These are phyloP conservation scores for Triplophysa tibetana DNA, from an alignment of 2,113 vertebrate genomes.

Conservation along the genomic window DNA sequence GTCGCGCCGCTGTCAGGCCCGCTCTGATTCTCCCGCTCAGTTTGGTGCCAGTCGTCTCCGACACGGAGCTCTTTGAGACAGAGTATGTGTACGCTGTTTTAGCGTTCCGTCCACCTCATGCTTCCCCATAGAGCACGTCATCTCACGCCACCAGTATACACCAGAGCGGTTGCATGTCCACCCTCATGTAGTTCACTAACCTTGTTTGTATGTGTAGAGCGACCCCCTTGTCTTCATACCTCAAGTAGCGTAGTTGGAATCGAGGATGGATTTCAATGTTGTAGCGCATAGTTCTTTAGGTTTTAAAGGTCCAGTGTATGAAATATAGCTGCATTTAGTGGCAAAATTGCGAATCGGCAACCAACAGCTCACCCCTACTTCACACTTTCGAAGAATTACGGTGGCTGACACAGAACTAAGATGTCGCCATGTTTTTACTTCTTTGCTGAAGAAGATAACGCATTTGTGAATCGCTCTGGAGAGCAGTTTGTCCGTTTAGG, in stretches of 20 bases:
- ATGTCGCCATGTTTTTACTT: no score
- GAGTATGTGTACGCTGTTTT: constrained; percentile 75
- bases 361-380: no score
- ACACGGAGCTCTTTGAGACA: constrained; percentile 81
- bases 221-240: neutral
- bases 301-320: no score
- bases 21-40: constrained; percentile 73
- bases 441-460: no score
- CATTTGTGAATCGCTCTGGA: no score
- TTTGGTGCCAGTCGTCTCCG: constrained; percentile 81
- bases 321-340: no score
- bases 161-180: neutral
- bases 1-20: constrained; percentile 77
- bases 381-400: no score
- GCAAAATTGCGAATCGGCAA: no score
- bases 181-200: constrained; percentile 27
- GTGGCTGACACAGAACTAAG: no score
- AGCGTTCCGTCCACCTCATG: neutral
- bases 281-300: neutral
- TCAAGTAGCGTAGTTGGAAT: neutral
- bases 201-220: neutral
- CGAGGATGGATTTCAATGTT: neutral
- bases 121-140: constrained; percentile 25
- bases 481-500: no score
- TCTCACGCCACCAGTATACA: constrained; percentile 1